Percentiles rank a stretch among this genome's conserved stretches.
Evolutionary conservation across 2,888 invertebrate species (phyloP).

Genomic region (Cerastis rubricosa): DNA sequence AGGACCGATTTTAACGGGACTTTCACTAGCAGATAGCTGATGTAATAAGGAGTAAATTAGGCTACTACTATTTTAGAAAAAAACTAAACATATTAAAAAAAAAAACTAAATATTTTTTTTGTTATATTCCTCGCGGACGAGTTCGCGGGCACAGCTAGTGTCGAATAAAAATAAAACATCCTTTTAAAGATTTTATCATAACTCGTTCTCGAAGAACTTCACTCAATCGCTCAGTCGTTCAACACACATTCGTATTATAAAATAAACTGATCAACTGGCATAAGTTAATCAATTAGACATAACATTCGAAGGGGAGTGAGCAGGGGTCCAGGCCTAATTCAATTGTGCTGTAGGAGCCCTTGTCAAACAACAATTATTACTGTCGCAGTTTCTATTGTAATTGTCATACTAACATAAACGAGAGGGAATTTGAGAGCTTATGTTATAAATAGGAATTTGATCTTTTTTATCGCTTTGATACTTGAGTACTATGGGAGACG

Average conservation of each 20-base stretch:
- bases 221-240: conserved; percentile 35
- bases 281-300: conserved; percentile 67
- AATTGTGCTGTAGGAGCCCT: conserved; percentile 59
- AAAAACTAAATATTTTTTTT: no score
- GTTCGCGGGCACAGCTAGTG: no score
- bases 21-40: no score
- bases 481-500: background rate
- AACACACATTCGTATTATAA: conserved; percentile 40
- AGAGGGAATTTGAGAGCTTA: conserved; percentile 27
- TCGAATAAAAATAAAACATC: background rate
- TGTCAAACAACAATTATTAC: conserved; percentile 67
- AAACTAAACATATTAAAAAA: no score
- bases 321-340: conserved; percentile 63
- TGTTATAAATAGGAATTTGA: conserved; percentile 37
- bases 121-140: no score
- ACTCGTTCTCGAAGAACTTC: conserved; percentile 5
- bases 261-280: conserved; percentile 62
- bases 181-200: background rate
- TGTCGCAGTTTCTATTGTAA: conserved; percentile 50
- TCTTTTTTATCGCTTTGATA: conserved; percentile 18
- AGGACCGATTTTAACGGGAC: no score
- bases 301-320: conserved; percentile 52
- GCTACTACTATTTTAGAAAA: no score
- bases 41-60: no score
- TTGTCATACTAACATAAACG: conserved; percentile 51